A percentile compares a stretch with the other conserved stretches of the same genome.
These are phyloP conservation scores for Grus americana DNA, from an alignment of 2,113 vertebrate species.

Conservation along the genomic window DNA sequence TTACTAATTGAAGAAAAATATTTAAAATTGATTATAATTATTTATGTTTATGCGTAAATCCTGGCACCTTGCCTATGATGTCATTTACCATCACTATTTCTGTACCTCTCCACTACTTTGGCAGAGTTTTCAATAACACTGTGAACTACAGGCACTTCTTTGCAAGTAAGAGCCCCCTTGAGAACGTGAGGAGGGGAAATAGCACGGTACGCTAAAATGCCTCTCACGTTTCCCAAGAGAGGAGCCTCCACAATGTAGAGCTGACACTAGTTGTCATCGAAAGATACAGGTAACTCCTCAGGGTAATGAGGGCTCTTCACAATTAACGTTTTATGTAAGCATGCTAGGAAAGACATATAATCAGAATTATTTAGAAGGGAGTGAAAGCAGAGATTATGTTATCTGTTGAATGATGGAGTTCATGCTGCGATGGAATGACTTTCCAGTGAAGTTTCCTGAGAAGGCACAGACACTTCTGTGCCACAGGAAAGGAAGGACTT, in stretches of 20 bases:
- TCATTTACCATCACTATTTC: not conserved
- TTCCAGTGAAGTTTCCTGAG: not conserved
- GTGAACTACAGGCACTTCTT: not conserved
- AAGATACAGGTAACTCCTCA: constrained; percentile 47
- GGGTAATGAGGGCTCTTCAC: not conserved
- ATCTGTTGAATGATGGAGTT: not conserved
- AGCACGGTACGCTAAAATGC: constrained; percentile 14
- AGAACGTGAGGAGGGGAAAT: not conserved
- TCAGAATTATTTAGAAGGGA: not conserved
- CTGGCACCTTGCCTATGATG: not conserved
- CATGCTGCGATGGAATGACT: not conserved
- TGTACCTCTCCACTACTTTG: not conserved
- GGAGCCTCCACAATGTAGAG: constrained; percentile 44
- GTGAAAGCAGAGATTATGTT: not conserved
- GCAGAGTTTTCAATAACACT: not conserved
- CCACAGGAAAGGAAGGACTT: not conserved
- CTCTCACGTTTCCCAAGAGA: constrained; percentile 54
- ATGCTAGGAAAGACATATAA: not conserved
- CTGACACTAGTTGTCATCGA: constrained; percentile 62
- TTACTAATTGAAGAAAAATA: not conserved
- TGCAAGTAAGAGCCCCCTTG: constrained; percentile 15
- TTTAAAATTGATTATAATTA: not conserved
- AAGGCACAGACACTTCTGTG: not conserved
- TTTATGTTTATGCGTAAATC: not conserved
- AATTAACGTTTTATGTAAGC: constrained; percentile 22